These are phyloP conservation scores for Siniperca chuatsi DNA, from an alignment of 2,113 vertebrate species.

Conservation along the genomic window DNA sequence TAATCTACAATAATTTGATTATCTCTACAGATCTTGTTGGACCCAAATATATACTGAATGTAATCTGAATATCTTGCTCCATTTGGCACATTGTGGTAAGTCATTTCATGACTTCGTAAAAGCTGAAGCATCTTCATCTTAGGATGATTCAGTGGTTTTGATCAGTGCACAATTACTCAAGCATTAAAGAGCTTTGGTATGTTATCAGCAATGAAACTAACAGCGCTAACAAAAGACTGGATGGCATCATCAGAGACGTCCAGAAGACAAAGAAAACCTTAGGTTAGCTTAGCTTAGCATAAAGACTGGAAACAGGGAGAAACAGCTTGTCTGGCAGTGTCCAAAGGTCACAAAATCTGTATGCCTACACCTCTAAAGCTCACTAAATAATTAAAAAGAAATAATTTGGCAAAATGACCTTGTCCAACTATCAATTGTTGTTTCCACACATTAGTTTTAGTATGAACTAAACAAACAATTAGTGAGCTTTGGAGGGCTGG, in stretches of 20 bases:
- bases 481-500: background rate
- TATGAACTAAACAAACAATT: background rate
- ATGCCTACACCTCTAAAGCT: background rate
- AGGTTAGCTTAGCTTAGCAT: background rate
- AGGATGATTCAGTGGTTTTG: slow-evolving; percentile 55
- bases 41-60: background rate
- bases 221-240: background rate
- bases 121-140: background rate
- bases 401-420: background rate
- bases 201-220: slow-evolving; percentile 4
- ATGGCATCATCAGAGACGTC: background rate
- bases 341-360: background rate
- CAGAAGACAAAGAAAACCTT: background rate
- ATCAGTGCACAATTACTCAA: background rate
- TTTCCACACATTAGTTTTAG: background rate
- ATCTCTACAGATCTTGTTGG: background rate
- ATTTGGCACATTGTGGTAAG: background rate
- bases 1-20: background rate
- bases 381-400: background rate
- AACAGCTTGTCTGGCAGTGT: background rate
- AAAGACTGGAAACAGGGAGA: background rate
- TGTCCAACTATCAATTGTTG: background rate
- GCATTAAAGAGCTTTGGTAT: background rate
- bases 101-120: slow-evolving; percentile 12
- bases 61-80: slow-evolving; percentile 7